Evolutionary conservation across 1,140 invertebrate species (phyloP).

Genomic region (Philopotamus ludificatus): DNA sequence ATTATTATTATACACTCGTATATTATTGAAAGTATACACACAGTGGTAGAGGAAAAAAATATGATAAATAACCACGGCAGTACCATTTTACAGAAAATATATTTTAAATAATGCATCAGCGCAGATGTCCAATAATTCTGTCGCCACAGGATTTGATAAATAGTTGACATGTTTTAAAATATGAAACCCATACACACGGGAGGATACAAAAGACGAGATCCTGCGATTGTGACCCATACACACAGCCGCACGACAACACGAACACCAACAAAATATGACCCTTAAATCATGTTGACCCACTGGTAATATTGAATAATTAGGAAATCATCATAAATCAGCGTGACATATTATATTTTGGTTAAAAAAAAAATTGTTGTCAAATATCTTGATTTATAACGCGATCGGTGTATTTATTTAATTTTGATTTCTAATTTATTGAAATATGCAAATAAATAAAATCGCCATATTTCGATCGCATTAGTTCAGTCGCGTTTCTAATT

Average conservation of each 20-base stretch:
- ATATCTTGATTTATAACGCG: no score
- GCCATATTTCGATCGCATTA: no score
- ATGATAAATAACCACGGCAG: neutral
- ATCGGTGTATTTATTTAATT: no score
- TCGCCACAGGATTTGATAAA: conserved; percentile 40
- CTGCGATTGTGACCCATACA: neutral
- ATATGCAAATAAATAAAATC: neutral
- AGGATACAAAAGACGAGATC: neutral
- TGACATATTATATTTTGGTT: no score
- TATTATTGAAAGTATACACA: no score
- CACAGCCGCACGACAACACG: neutral
- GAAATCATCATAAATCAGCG: no score
- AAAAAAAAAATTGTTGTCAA: no score
- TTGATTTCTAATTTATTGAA: no score
- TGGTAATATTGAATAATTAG: no score
- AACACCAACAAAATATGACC: neutral
- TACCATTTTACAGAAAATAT: neutral
- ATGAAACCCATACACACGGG: conserved; percentile 41
- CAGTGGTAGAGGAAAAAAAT: neutral
- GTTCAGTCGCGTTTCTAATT: no score
- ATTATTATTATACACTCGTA: no score
- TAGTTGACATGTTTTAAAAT: conserved; percentile 37
- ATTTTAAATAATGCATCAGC: conserved; percentile 29
- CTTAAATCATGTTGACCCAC: no score
- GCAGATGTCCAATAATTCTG: conserved; percentile 34